Evolutionary conservation across 2,888 invertebrate genomes (phyloP).

Genomic region (Pegoplata infirma): DNA sequence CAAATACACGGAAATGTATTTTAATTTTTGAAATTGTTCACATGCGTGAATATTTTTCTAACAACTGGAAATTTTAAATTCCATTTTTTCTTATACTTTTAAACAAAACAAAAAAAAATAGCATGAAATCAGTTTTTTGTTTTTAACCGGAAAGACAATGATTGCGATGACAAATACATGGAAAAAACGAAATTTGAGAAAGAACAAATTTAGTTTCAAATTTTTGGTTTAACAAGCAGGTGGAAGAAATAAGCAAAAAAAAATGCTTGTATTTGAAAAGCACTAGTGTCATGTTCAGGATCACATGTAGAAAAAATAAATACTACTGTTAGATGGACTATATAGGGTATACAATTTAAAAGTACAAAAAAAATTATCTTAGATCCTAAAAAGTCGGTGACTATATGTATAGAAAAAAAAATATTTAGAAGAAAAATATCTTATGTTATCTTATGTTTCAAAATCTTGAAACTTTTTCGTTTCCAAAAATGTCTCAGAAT

Average conservation of each 20-base stretch:
- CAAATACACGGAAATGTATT: background rate
- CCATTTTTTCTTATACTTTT: background rate
- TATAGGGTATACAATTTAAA: too few relatives aligned
- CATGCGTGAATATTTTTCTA: background rate
- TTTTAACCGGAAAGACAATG: slow-evolving; percentile 26
- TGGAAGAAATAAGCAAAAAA: background rate
- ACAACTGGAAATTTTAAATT: slow-evolving; percentile 1
- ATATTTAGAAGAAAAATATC: too few relatives aligned
- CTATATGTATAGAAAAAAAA: too few relatives aligned
- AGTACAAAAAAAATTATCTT: too few relatives aligned
- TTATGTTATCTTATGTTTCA: too few relatives aligned
- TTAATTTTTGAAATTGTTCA: background rate
- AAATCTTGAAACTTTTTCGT: too few relatives aligned
- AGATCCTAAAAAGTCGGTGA: too few relatives aligned
- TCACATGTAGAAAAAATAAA: background rate
- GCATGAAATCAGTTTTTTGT: background rate
- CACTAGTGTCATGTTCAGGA: slow-evolving; percentile 6
- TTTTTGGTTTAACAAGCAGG: slow-evolving; percentile 20
- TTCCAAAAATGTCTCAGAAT: too few relatives aligned
- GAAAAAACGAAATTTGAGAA: background rate
- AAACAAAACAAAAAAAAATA: slow-evolving; percentile 14
- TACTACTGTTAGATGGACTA: too few relatives aligned
- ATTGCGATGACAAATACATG: slow-evolving; percentile 17
- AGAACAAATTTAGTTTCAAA: slow-evolving; percentile 15
- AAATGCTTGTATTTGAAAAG: too few relatives aligned